Conservation (phyloP, 1,140 invertebrate species). For the Campoletis sonorensis region DNA sequence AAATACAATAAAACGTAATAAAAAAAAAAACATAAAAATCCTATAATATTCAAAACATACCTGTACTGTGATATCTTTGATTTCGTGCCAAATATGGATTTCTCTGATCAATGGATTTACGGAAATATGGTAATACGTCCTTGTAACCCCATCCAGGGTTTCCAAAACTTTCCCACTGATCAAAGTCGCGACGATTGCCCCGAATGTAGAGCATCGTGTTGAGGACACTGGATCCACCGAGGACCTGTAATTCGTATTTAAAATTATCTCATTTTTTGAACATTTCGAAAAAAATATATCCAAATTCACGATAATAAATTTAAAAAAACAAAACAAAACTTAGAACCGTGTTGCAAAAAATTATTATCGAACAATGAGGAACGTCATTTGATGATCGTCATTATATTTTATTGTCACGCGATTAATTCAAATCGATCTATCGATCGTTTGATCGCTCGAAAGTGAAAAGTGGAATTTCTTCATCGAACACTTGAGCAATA, state of each 20-base stretch:
- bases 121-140: constrained; percentile 91
- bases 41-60: constrained; percentile 72
- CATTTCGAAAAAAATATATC: no score
- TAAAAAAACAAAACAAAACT: no score
- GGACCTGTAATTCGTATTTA: constrained; percentile 70
- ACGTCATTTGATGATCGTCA: no score
- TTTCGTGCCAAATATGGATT: constrained; percentile 88
- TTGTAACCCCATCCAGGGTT: constrained; percentile 94
- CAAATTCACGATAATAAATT: neutral
- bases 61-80: constrained; percentile 83
- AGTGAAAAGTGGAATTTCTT: no score
- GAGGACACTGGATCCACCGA: constrained; percentile 91
- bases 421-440: no score
- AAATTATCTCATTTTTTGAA: neutral
- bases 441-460: no score
- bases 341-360: no score
- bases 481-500: no score
- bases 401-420: no score
- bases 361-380: no score
- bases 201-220: constrained; percentile 96
- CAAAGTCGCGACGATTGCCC: constrained; percentile 92
- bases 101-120: constrained; percentile 89
- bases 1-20: no score
- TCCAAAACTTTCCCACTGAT: constrained; percentile 92
- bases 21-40: no score